A percentile compares a stretch with the other conserved stretches of the same genome.
phyloP scores from a whole-genome alignment of 2,888 invertebrate species.

The Priapulus caudatus region DNA sequence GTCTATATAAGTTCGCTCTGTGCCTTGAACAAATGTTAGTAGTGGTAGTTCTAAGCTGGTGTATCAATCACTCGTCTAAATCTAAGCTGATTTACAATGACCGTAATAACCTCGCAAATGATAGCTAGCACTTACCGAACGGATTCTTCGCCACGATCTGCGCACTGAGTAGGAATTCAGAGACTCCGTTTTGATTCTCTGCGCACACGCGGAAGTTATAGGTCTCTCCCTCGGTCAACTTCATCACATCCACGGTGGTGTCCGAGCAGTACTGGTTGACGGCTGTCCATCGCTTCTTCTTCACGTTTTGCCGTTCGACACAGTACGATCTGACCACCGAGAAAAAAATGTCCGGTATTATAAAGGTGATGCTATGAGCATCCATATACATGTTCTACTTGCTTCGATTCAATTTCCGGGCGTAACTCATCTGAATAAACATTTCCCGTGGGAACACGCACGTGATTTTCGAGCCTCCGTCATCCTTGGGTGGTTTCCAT shows the following conservation, averaged over 20 bases:
- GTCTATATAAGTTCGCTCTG: no score
- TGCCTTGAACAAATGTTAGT: no score
- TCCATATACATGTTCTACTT: no score
- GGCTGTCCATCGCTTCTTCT: conserved; percentile 19
- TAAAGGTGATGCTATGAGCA: no score
- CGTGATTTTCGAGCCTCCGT: conserved; percentile 39
- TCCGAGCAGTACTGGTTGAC: conserved; percentile 22
- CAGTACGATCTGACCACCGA: conserved; percentile 34
- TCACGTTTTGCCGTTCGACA: conserved; percentile 34
- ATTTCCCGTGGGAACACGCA: no score
- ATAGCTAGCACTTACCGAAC: conserved; percentile 3
- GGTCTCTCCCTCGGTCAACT: conserved; percentile 36
- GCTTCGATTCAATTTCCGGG: no score
- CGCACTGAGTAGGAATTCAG: not conserved
- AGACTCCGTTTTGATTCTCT: conserved; percentile 26
- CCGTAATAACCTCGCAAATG: no score
- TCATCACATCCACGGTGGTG: conserved; percentile 27
- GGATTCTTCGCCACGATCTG: not conserved
- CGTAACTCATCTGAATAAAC: no score
- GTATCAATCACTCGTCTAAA: no score
- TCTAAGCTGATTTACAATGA: no score
- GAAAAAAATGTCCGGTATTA: no score
- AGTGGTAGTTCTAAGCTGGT: no score
- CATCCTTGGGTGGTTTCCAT: conserved; percentile 37
- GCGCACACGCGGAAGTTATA: conserved; percentile 38